Conservation (phyloP, 2,113 vertebrate genomes). For the Gymnogyps californianus region DNA sequence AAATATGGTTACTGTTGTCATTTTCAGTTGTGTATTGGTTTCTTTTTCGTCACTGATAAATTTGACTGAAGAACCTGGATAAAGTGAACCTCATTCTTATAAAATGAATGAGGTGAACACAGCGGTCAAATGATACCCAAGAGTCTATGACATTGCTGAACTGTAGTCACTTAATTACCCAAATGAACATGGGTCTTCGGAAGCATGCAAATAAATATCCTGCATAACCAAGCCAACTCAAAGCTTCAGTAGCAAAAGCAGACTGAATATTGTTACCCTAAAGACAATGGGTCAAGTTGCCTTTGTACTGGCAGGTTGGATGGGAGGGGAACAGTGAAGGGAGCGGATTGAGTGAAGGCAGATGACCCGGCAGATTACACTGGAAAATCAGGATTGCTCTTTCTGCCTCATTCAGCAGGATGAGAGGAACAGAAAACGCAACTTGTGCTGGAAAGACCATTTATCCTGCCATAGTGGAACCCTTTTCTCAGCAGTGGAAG, state of each 20-base stretch:
- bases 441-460: neutral
- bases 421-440: neutral
- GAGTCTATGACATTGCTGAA: neutral
- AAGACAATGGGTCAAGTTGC: rapidly evolving
- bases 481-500: neutral
- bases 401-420: neutral
- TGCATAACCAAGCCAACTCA: neutral
- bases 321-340: neutral
- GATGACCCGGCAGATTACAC: neutral
- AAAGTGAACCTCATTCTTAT: neutral
- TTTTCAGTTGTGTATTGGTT: neutral
- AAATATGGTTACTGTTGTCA: neutral
- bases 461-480: neutral
- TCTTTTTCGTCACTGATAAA: neutral
- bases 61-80: neutral
- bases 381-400: neutral
- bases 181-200: neutral
- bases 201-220: neutral
- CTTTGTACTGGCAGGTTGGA: rapidly evolving
- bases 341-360: neutral
- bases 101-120: neutral
- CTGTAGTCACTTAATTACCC: neutral
- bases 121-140: neutral
- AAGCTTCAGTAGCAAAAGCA: neutral
- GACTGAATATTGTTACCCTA: neutral